phyloP scores from a whole-genome alignment of 2,113 vertebrate species.

The Oophaga pumilio region DNA sequence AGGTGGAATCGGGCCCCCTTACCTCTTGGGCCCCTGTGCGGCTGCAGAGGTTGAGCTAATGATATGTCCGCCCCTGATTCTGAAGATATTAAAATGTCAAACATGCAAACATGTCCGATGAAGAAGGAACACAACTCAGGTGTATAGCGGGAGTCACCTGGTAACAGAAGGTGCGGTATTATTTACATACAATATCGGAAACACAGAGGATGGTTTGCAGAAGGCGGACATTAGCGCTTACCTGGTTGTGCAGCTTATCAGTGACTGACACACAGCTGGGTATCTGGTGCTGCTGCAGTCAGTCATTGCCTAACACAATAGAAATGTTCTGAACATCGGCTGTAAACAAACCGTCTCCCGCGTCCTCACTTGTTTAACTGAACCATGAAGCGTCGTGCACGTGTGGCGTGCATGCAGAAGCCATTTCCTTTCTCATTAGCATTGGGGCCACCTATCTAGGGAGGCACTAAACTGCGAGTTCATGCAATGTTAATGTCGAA shows the following conservation, averaged over 20 bases:
- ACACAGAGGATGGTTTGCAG: background rate
- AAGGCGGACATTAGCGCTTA: background rate
- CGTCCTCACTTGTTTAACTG: conserved; percentile 47
- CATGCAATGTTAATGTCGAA: conserved; percentile 68
- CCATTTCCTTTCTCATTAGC: conserved; percentile 64
- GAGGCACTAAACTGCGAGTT: conserved; percentile 62
- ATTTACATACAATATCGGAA: background rate
- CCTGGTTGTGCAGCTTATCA: background rate
- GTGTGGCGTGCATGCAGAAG: conserved; percentile 54
- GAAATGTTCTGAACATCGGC: fast-evolving
- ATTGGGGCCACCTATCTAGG: conserved; percentile 59
- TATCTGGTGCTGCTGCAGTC: background rate
- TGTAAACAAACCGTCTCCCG: background rate
- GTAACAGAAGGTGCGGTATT: background rate
- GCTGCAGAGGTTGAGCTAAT: too few relatives aligned
- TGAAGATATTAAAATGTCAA: background rate
- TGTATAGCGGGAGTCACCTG: background rate
- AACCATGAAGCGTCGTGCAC: conserved; percentile 41
- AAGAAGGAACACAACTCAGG: background rate
- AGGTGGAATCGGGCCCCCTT: too few relatives aligned
- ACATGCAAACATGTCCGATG: too few relatives aligned
- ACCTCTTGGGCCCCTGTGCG: too few relatives aligned
- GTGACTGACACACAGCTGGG: background rate
- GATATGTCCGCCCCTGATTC: background rate
- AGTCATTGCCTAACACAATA: background rate